Evolutionary conservation across 1,140 invertebrate species (phyloP).

Genomic region (Ostrea edulis): DNA sequence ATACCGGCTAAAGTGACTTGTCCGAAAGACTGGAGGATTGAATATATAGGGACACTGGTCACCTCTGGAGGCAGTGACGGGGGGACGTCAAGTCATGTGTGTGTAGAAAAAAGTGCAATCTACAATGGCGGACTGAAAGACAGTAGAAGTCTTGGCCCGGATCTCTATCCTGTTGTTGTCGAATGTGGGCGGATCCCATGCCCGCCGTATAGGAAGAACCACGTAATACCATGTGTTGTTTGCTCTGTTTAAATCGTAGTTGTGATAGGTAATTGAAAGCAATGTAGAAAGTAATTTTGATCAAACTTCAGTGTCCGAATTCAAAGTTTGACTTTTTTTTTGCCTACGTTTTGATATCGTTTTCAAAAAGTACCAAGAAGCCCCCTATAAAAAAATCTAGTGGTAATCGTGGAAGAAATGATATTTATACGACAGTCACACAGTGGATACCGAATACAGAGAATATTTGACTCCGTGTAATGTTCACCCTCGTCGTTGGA

Average conservation of each 20-base stretch:
- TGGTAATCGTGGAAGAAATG: too few species aligned
- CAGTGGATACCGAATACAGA: too few species aligned
- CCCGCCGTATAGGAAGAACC: background rate
- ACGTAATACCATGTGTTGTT: background rate
- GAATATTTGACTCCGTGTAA: too few species aligned
- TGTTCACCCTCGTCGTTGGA: too few species aligned
- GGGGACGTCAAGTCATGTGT: background rate
- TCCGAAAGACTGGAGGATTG: background rate
- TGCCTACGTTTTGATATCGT: too few species aligned
- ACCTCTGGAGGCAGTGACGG: background rate
- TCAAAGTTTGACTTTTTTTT: too few species aligned
- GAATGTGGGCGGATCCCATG: background rate
- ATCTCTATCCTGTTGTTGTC: background rate
- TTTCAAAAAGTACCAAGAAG: too few species aligned
- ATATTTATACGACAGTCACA: too few species aligned
- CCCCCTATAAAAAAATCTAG: too few species aligned
- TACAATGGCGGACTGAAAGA: background rate
- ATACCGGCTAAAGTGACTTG: slow-evolving; percentile 7
- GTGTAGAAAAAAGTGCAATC: background rate
- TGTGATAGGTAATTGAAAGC: too few species aligned
- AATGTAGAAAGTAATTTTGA: too few species aligned
- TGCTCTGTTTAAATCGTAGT: background rate
- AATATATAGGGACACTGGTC: background rate
- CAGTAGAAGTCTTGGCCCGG: background rate
- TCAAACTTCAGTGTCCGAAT: too few species aligned